Conservation (phyloP, 1,140 invertebrate species). For the Drosophila teissieri region DNA sequence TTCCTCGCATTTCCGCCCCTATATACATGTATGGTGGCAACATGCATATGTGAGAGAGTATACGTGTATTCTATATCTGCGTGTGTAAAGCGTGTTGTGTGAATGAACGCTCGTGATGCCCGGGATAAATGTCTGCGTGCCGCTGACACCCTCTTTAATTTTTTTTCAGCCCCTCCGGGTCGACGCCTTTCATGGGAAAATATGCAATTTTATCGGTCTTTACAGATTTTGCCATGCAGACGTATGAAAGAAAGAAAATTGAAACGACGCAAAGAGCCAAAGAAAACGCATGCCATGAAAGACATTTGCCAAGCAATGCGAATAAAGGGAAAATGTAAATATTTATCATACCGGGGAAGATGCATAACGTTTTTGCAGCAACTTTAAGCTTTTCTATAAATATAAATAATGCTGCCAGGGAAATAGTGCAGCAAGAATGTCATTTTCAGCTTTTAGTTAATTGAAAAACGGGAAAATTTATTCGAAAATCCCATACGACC, state of each 20-base stretch:
- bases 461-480: constrained; percentile 78
- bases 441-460: constrained; percentile 79
- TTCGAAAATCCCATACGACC: constrained; percentile 60
- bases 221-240: constrained; percentile 72
- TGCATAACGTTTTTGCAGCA: constrained; percentile 32
- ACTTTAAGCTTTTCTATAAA: constrained; percentile 45
- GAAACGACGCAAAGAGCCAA: constrained; percentile 31
- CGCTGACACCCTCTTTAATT: constrained; percentile 7
- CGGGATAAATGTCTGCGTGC: constrained; percentile 60
- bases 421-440: constrained; percentile 37
- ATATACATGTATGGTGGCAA: background rate
- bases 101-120: constrained; percentile 56
- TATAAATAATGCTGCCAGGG: constrained; percentile 23
- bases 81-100: constrained; percentile 28
- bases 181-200: constrained; percentile 75
- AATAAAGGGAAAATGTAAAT: constrained; percentile 68
- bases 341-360: constrained; percentile 71
- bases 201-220: constrained; percentile 83
- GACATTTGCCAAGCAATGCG: constrained; percentile 68
- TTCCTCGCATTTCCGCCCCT: constrained; percentile 19
- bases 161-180: constrained; percentile 27
- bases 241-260: constrained; percentile 23
- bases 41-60: background rate
- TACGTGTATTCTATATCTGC: constrained; percentile 14
- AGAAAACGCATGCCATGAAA: constrained; percentile 63